These are phyloP conservation scores for Galagoides demidoff DNA, from an alignment of 2,797 vertebrate species.

Conservation along the genomic window DNA sequence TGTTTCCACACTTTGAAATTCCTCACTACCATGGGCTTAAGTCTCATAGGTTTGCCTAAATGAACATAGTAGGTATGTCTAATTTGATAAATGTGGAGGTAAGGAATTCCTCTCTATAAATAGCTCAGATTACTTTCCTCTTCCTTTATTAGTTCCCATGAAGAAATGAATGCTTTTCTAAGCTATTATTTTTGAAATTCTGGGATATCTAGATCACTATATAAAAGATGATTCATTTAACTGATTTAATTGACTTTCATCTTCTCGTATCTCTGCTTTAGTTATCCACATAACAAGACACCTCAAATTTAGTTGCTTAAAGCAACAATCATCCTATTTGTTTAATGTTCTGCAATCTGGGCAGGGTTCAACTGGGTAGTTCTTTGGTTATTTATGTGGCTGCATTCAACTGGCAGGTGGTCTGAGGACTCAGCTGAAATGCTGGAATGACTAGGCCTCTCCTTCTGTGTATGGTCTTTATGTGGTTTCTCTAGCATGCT, in stretches of 20 bases:
- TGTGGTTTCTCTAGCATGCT: neutral
- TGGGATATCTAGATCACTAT: neutral
- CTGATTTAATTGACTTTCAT: slow-evolving; percentile 10
- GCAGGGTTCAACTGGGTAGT: neutral
- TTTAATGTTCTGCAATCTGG: neutral
- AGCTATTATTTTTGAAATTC: slow-evolving; percentile 50
- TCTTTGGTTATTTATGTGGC: neutral
- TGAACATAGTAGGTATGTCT: neutral
- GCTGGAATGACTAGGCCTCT: neutral
- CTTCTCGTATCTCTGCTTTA: neutral
- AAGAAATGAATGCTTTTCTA: neutral
- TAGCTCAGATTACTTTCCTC: neutral
- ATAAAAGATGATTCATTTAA: slow-evolving; percentile 43
- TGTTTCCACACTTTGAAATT: slow-evolving; percentile 51
- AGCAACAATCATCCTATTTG: neutral
- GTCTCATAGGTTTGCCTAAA: slow-evolving; percentile 28
- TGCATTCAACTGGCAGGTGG: neutral
- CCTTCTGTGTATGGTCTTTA: neutral
- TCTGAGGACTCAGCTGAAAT: neutral
- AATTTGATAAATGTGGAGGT: neutral
- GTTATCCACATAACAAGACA: neutral
- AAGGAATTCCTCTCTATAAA: neutral
- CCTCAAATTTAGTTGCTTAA: slow-evolving; percentile 15
- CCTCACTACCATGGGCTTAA: neutral
- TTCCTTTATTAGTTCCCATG: neutral